Conservation (phyloP, 30 jellyfish, hydroid and myxozoan species). For the Euphysa ruthae region DNA sequence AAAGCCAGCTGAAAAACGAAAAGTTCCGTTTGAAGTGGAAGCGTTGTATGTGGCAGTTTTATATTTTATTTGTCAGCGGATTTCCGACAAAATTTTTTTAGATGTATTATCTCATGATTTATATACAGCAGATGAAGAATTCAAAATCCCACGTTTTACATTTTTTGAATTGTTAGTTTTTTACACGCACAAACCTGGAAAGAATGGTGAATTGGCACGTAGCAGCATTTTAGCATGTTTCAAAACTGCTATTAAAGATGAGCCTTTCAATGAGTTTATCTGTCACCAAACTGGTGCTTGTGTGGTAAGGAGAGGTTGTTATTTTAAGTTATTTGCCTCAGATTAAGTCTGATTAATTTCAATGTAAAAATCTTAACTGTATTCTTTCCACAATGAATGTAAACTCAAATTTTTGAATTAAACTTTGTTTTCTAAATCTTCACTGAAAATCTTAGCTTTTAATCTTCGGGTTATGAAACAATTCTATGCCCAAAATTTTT, state of each 20-base stretch:
- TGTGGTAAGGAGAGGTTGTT: too few relatives aligned
- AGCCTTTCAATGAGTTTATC: slow-evolving; percentile 34
- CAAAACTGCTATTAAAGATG: slow-evolving; percentile 43
- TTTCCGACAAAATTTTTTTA: slow-evolving; percentile 45
- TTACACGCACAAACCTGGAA: slow-evolving; percentile 56
- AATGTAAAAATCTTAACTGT: too few relatives aligned
- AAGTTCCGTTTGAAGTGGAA: slow-evolving; percentile 70
- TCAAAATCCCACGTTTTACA: slow-evolving; percentile 60
- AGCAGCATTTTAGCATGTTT: slow-evolving; percentile 46
- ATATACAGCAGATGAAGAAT: slow-evolving; percentile 57
- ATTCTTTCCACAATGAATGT: too few relatives aligned
- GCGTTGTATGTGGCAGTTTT: slow-evolving; percentile 36
- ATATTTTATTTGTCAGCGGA: slow-evolving; percentile 44
- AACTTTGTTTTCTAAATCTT: too few relatives aligned
- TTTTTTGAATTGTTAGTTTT: slow-evolving; percentile 52
- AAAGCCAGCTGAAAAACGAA: slow-evolving; percentile 69
- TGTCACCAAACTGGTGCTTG: slow-evolving; percentile 70
- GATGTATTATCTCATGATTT: slow-evolving; percentile 21
- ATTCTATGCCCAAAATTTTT: too few relatives aligned
- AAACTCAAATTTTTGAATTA: too few relatives aligned
- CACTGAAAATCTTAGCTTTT: too few relatives aligned
- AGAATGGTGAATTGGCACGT: slow-evolving; percentile 64
- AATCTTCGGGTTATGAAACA: too few relatives aligned
- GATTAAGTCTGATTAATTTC: too few relatives aligned
- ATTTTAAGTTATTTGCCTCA: too few relatives aligned